A percentile compares a stretch with the other conserved stretches of the same genome.
Conservation (phyloP, 2,797 vertebrate species). For the Sebastes nivosus region DNA sequence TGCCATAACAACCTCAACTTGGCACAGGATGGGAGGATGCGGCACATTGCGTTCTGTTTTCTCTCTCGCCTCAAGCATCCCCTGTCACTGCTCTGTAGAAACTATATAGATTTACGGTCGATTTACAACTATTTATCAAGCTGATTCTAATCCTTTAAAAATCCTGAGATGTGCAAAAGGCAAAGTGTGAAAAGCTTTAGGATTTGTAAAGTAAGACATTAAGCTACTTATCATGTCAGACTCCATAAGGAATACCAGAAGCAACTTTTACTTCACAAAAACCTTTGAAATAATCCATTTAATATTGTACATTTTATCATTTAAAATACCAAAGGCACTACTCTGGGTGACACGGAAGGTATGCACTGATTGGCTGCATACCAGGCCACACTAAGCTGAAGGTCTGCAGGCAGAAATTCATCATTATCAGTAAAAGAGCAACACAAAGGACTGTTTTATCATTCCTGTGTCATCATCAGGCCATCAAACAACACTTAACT, state of each 20-base stretch:
- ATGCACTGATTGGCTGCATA: not conserved
- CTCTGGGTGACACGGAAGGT: not conserved
- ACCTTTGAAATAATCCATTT: slow-evolving; percentile 3
- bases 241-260: slow-evolving; percentile 26
- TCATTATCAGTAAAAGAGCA: not conserved
- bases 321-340: not conserved
- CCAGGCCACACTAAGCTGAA: not conserved
- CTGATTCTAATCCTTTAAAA: slow-evolving; percentile 43
- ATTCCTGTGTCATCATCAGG: not conserved
- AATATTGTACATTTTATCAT: not conserved
- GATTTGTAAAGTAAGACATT: slow-evolving; percentile 67
- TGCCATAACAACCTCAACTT: slow-evolving; percentile 82
- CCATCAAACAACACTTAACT: not conserved
- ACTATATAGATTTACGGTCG: slow-evolving; percentile 21
- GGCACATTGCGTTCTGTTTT: slow-evolving; percentile 59
- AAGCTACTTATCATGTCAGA: slow-evolving; percentile 61
- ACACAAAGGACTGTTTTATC: not conserved
- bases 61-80: slow-evolving; percentile 30
- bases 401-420: not conserved
- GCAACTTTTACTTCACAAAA: slow-evolving; percentile 25
- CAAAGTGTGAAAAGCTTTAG: slow-evolving; percentile 48
- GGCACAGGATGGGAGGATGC: slow-evolving; percentile 69
- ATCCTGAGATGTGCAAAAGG: slow-evolving; percentile 13
- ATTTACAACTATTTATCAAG: slow-evolving; percentile 39
- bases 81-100: slow-evolving; percentile 5